These are phyloP conservation scores for Cephus rjabovi DNA, from an alignment of 2,888 invertebrate genomes.

Conservation along the genomic window DNA sequence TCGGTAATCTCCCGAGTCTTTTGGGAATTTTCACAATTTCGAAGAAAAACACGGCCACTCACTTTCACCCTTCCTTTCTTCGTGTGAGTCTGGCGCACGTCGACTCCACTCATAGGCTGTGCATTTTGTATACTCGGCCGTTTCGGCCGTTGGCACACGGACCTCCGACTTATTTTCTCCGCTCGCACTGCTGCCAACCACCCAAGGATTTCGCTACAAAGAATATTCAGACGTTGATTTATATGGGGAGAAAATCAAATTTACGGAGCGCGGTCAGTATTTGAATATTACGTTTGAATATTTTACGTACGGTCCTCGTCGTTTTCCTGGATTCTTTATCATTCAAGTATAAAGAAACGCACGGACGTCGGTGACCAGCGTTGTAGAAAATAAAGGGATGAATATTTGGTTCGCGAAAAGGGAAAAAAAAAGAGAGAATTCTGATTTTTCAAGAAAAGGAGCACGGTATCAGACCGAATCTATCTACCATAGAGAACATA, in stretches of 20 bases:
- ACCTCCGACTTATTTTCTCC: conserved; percentile 28
- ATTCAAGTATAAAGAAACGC: background rate
- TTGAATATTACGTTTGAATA: conserved; percentile 60
- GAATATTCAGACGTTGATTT: conserved; percentile 46
- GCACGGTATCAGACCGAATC: background rate
- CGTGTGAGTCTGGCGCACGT: background rate
- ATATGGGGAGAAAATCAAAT: conserved; percentile 51
- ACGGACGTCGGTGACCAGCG: background rate
- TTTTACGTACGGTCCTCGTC: conserved; percentile 28
- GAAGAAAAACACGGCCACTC: background rate
- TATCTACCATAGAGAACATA: conserved; percentile 19
- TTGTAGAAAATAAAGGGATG: background rate
- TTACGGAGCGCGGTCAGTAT: conserved; percentile 50
- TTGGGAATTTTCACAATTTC: background rate
- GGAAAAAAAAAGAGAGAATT: background rate
- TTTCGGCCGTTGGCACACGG: background rate
- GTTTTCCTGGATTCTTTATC: background rate
- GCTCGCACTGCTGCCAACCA: conserved; percentile 27
- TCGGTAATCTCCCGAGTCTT: background rate
- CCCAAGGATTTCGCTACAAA: conserved; percentile 28
- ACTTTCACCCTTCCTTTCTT: background rate
- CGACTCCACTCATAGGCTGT: conserved; percentile 27
- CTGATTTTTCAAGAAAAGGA: background rate
- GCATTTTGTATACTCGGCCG: conserved; percentile 28
- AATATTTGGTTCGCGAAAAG: background rate